Percentiles rank a stretch among this genome's conserved stretches.
Conservation (phyloP, 1,140 invertebrate genomes). For the Calliphora vicina region DNA sequence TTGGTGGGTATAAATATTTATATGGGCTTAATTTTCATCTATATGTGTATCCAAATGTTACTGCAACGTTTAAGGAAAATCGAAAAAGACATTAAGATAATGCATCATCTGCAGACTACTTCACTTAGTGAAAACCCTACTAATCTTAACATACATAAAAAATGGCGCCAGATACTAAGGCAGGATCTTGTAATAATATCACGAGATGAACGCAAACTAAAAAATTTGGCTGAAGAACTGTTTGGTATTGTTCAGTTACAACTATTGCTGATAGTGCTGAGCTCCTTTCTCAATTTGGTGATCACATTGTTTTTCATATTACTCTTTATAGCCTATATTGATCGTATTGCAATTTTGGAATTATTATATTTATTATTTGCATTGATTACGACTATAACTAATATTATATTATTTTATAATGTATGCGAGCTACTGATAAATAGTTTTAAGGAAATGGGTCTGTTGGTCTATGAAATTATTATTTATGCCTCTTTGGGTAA, state of each 20-base stretch:
- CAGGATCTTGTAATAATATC: neutral
- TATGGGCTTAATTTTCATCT: neutral
- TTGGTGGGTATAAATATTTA: neutral
- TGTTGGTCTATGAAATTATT: neutral
- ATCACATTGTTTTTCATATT: neutral
- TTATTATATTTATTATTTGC: neutral
- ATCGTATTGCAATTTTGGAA: neutral
- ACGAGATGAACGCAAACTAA: neutral
- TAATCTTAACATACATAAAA: neutral
- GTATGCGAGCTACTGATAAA: neutral
- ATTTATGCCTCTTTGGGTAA: neutral
- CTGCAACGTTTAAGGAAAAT: neutral
- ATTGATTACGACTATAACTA: neutral
- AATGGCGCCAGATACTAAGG: neutral
- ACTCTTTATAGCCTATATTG: neutral
- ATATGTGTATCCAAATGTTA: neutral
- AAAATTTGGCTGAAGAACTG: neutral
- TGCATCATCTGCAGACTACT: neutral
- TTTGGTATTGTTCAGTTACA: neutral
- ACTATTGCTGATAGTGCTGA: neutral
- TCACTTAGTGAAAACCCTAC: neutral
- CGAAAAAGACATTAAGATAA: neutral
- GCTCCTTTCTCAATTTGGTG: neutral
- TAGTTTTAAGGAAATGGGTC: neutral
- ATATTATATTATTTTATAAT: neutral